These are phyloP conservation scores for Labia minor DNA, from an alignment of 2,888 invertebrate species.

Conservation along the genomic window DNA sequence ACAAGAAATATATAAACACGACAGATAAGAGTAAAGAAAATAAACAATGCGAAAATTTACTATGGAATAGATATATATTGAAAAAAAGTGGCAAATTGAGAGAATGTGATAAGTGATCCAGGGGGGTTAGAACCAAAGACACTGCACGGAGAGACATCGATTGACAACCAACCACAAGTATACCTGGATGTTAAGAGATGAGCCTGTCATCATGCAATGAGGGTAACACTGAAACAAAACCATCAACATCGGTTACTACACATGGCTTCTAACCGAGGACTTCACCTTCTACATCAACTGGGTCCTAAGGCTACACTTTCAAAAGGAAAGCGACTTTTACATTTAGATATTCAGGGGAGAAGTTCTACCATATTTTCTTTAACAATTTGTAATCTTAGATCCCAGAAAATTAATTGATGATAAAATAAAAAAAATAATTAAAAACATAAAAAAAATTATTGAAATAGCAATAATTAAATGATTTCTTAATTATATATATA, in stretches of 20 bases:
- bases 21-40: conserved; percentile 15
- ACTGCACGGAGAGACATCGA: conserved; percentile 13
- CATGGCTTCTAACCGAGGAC: conserved; percentile 7
- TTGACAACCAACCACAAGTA: conserved; percentile 26
- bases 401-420: not conserved
- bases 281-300: conserved; percentile 18
- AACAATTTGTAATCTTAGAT: not conserved
- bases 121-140: conserved; percentile 2
- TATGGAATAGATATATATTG: conserved; percentile 3
- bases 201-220: conserved; percentile 33
- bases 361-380: not conserved
- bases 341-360: not conserved
- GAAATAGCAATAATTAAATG: too few species aligned
- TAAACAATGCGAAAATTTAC: conserved; percentile 6
- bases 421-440: too few species aligned
- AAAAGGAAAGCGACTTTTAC: conserved; percentile 14
- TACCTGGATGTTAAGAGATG: conserved; percentile 30
- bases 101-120: conserved; percentile 6
- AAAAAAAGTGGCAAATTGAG: conserved; percentile 1
- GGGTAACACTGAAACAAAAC: conserved; percentile 32
- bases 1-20: not conserved
- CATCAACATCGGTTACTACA: conserved; percentile 29
- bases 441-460: too few species aligned
- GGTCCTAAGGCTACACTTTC: not conserved
- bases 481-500: too few species aligned